phyloP scores from a whole-genome alignment of 2,888 invertebrate species.

The Melanophora roralis region DNA sequence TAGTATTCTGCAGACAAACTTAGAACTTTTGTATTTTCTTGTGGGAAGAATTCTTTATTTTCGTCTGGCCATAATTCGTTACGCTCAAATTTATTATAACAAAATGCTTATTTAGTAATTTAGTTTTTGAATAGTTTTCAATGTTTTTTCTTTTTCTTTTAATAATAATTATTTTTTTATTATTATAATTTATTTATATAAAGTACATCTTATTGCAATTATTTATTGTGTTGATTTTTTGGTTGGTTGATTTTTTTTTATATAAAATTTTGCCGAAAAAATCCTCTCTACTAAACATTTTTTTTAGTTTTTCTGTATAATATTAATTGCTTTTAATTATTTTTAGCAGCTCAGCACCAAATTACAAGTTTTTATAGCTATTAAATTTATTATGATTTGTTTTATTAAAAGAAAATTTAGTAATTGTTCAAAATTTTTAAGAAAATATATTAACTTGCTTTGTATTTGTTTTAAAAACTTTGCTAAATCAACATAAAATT shows the following conservation, averaged over 20 bases:
- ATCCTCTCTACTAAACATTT: neutral
- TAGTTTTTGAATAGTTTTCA: constrained; percentile 12
- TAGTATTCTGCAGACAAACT: too few species aligned
- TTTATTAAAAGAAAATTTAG: constrained; percentile 5
- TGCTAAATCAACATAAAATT: constrained; percentile 3
- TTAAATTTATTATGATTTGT: neutral
- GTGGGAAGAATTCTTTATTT: neutral
- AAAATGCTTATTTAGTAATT: constrained; percentile 17
- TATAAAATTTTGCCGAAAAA: neutral
- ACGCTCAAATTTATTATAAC: constrained; percentile 5
- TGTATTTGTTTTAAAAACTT: constrained; percentile 26
- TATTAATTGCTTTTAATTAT: constrained; percentile 58
- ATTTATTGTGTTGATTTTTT: constrained; percentile 16
- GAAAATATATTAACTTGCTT: neutral
- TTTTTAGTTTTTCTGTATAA: constrained; percentile 11
- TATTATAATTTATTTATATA: constrained; percentile 58
- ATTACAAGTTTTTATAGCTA: constrained; percentile 17
- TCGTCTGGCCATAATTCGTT: neutral
- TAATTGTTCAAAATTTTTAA: constrained; percentile 7
- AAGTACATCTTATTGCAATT: constrained; percentile 44
- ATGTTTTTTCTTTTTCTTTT: constrained; percentile 1
- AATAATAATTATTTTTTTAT: constrained; percentile 27
- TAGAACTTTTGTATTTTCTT: neutral
- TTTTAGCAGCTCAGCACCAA: constrained; percentile 55
- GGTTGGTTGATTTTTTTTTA: constrained; percentile 9